These are phyloP conservation scores for Pantherophis alleghaniensis DNA, from an alignment of 2,797 vertebrate genomes.

Conservation along the genomic window DNA sequence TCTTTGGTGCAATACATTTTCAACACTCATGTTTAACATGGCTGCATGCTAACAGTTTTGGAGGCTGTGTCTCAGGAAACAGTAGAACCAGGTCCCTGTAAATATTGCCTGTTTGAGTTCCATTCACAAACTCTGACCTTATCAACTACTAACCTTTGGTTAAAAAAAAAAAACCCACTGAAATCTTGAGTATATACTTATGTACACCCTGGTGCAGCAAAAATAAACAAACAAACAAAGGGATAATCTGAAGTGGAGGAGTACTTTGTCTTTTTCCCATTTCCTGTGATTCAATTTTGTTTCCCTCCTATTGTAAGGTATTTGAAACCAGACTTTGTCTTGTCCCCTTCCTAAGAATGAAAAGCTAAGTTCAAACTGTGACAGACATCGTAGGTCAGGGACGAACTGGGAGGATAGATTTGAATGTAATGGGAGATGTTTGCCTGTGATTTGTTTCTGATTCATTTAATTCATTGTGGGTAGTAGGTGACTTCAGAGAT, in stretches of 20 bases:
- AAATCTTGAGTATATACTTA: neutral
- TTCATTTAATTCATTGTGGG: neutral
- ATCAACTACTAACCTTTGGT: neutral
- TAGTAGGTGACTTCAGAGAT: neutral
- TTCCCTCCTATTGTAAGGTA: neutral
- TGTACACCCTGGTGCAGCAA: neutral
- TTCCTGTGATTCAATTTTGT: neutral
- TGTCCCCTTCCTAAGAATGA: neutral
- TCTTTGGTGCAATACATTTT: conserved; percentile 46
- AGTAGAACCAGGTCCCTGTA: neutral
- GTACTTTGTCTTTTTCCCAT: neutral
- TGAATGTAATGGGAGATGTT: neutral
- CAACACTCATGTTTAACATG: conserved; percentile 25
- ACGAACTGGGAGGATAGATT: neutral
- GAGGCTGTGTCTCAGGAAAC: neutral
- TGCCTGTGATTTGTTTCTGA: neutral
- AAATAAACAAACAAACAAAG: neutral
- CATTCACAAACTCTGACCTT: neutral
- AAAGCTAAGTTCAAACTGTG: neutral
- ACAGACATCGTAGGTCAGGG: neutral
- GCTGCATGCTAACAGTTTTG: conserved; percentile 16
- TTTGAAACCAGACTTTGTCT: neutral
- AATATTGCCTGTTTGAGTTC: neutral
- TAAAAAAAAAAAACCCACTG: too few relatives aligned
- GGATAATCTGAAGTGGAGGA: neutral